These are phyloP conservation scores for Drymodes brunneopygia DNA, from an alignment of 2,113 vertebrate genomes.

Conservation along the genomic window DNA sequence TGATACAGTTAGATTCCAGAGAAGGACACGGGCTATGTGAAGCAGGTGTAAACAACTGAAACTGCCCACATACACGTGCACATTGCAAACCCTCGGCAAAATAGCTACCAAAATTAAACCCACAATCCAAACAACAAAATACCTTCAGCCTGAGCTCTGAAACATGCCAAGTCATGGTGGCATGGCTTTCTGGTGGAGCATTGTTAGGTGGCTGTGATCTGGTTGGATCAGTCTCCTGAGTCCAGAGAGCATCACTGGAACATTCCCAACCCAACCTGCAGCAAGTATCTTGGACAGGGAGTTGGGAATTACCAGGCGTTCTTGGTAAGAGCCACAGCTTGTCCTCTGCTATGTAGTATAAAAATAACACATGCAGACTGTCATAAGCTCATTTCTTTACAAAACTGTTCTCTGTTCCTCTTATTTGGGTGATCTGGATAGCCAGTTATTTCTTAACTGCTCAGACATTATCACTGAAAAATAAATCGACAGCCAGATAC, in stretches of 20 bases:
- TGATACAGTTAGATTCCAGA: not conserved
- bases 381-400: not conserved
- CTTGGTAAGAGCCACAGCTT: not conserved
- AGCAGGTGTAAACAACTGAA: not conserved
- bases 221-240: not conserved
- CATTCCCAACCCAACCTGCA: not conserved
- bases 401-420: not conserved
- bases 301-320: not conserved
- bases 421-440: not conserved
- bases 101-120: not conserved
- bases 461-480: not conserved
- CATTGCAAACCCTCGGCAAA: not conserved
- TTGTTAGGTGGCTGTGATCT: not conserved
- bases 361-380: not conserved
- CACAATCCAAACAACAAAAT: not conserved
- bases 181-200: not conserved
- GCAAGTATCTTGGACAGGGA: not conserved
- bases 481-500: not conserved
- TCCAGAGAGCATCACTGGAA: not conserved
- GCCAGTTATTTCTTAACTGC: not conserved
- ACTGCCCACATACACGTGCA: not conserved
- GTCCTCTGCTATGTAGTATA: rapidly evolving
- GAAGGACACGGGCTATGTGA: not conserved
- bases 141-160: not conserved
- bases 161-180: not conserved